Evolutionary conservation across 2,888 invertebrate genomes (phyloP).

Genomic region (Busseola fusca): DNA sequence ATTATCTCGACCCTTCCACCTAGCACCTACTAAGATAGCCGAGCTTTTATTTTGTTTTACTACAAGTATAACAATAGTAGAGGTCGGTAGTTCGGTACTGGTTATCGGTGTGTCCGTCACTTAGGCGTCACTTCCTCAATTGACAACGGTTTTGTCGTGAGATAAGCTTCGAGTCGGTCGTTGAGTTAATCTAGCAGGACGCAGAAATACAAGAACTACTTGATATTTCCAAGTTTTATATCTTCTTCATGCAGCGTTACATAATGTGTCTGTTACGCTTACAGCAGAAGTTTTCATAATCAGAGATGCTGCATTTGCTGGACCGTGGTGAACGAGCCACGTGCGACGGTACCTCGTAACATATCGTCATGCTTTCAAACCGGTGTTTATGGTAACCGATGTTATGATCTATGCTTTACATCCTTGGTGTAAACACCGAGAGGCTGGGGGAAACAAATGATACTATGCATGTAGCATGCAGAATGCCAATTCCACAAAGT

Average conservation of each 20-base stretch:
- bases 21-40: conserved; percentile 7
- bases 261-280: conserved; percentile 18
- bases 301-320: conserved; percentile 26
- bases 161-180: conserved; percentile 16
- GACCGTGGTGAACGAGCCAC: conserved; percentile 11
- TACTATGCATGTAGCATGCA: background rate
- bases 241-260: conserved; percentile 9
- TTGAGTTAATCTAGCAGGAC: conserved; percentile 17
- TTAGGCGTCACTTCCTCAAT: conserved; percentile 29
- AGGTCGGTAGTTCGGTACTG: conserved; percentile 10
- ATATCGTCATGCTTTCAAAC: background rate
- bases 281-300: conserved; percentile 14
- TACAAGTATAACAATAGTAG: background rate
- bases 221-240: conserved; percentile 11
- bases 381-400: conserved; percentile 9
- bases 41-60: conserved; percentile 1
- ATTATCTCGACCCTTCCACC: background rate
- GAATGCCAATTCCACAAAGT: background rate
- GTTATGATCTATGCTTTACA: conserved; percentile 3
- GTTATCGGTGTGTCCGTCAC: conserved; percentile 7
- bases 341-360: conserved; percentile 13
- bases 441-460: background rate
- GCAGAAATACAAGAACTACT: background rate
- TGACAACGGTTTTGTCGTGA: conserved; percentile 28
- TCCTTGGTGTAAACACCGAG: background rate